phyloP scores from a whole-genome alignment of 2,797 vertebrate species.

The Miopithecus talapoin region DNA sequence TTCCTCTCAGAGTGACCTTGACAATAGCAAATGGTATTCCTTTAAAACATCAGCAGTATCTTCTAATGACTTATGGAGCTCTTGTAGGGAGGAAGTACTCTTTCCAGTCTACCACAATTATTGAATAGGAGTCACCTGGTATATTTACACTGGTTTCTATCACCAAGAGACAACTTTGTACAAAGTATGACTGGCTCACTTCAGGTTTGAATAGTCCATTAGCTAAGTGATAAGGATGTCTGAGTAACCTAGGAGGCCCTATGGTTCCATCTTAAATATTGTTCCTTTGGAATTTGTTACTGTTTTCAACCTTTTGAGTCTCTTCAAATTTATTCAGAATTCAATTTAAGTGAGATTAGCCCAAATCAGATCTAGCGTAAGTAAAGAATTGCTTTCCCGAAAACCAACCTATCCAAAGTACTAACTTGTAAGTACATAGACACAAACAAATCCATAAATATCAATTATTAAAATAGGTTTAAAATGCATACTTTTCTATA shows the following conservation, averaged over 20 bases:
- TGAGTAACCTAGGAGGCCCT: not conserved
- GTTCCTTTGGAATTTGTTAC: conserved; percentile 8
- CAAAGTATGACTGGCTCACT: not conserved
- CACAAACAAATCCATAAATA: conserved; percentile 35
- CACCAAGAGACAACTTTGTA: conserved; percentile 4
- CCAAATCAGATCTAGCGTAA: not conserved
- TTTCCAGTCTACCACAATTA: not conserved
- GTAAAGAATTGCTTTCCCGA: not conserved
- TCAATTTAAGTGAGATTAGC: conserved; percentile 36
- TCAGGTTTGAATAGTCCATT: conserved; percentile 4
- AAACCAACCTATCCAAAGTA: not conserved
- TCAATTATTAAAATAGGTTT: conserved; percentile 42
- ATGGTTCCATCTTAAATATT: conserved; percentile 3
- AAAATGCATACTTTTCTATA: conserved; percentile 14
- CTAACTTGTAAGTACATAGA: not conserved
- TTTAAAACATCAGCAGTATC: not conserved
- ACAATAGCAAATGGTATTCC: not conserved
- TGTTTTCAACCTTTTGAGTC: conserved; percentile 36
- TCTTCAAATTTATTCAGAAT: conserved; percentile 21
- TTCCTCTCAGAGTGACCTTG: not conserved
- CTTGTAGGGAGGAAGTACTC: not conserved
- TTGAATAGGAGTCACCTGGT: not conserved
- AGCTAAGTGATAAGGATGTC: conserved; percentile 13
- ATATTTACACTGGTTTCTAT: conserved; percentile 19
- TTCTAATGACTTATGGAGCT: not conserved